phyloP scores from a whole-genome alignment of 2,797 vertebrate species.

The Carcharodon carcharias region DNA sequence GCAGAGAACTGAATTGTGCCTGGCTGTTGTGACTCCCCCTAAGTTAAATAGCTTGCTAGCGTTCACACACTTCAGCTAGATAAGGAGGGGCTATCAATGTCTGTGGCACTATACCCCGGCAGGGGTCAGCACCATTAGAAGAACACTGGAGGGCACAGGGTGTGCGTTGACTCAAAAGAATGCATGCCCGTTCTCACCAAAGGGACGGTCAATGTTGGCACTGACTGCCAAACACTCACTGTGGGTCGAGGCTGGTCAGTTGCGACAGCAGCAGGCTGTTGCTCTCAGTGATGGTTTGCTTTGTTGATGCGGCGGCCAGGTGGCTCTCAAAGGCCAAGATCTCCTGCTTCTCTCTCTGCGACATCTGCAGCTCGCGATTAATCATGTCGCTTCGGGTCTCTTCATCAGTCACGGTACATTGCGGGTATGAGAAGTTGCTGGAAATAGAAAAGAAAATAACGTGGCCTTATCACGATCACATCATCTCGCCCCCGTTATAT shows the following conservation, averaged over 20 bases:
- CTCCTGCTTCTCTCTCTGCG: constrained; percentile 94
- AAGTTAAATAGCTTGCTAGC: neutral
- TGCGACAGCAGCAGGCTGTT: constrained; percentile 91
- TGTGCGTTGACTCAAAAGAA: too few relatives aligned
- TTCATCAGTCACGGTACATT: constrained; percentile 88
- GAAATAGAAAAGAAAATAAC: neutral
- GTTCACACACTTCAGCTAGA: neutral
- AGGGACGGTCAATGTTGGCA: neutral
- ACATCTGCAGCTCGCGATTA: constrained; percentile 83
- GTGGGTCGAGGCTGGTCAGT: constrained; percentile 91
- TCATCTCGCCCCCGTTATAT: neutral
- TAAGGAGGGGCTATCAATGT: neutral
- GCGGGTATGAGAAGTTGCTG: constrained; percentile 91
- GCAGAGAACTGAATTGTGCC: neutral
- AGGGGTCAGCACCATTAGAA: too few relatives aligned
- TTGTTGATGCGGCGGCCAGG: constrained; percentile 90
- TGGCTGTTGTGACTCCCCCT: neutral
- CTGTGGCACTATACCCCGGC: neutral
- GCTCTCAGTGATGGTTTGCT: constrained; percentile 95
- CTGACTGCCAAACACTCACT: constrained; percentile 62
- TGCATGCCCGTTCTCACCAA: neutral
- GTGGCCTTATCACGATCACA: neutral
- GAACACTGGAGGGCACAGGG: neutral
- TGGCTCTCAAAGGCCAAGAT: constrained; percentile 97
- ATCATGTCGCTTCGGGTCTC: constrained; percentile 93